A percentile compares a stretch with the other conserved stretches of the same genome.
Evolutionary conservation across 2,888 invertebrate species (phyloP).

Genomic region (Nymphalis urticae): DNA sequence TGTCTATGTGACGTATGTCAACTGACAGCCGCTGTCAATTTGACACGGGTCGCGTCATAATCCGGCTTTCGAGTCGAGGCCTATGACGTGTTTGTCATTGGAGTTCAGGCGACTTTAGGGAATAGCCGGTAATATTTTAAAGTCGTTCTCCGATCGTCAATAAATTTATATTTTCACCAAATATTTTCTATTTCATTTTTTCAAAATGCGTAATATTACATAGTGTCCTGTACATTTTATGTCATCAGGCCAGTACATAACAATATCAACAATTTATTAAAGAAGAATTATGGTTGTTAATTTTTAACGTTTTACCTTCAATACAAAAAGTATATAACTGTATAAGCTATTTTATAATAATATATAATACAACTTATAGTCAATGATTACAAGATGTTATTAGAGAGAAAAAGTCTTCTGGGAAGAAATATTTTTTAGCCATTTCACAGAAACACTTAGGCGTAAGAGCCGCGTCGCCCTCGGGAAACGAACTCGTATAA

Average conservation of each 20-base stretch:
- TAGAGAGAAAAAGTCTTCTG: neutral
- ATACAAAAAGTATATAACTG: too few species aligned
- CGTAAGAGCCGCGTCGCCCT: constrained; percentile 19
- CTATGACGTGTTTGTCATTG: constrained; percentile 23
- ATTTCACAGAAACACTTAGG: constrained; percentile 20
- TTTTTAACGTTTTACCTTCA: too few species aligned
- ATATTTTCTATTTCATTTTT: too few species aligned
- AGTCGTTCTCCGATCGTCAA: neutral
- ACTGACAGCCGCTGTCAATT: constrained; percentile 28
- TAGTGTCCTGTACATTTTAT: too few species aligned
- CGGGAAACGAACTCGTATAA: constrained; percentile 21
- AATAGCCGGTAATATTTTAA: constrained; percentile 3
- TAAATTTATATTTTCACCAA: too few species aligned
- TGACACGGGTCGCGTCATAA: constrained; percentile 31
- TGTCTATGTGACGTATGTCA: constrained; percentile 23
- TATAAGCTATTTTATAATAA: too few species aligned
- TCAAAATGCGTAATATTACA: too few species aligned
- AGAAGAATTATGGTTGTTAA: too few species aligned
- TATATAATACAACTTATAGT: too few species aligned
- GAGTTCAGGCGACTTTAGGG: constrained; percentile 19
- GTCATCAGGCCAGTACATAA: too few species aligned
- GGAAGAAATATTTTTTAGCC: constrained; percentile 16
- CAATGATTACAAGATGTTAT: too few species aligned
- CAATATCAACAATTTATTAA: too few species aligned
- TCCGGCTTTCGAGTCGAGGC: constrained; percentile 20